A percentile compares a stretch with the other conserved stretches of the same genome.
phyloP scores from a whole-genome alignment of 2,113 vertebrate genomes.

The Zingel zingel region DNA sequence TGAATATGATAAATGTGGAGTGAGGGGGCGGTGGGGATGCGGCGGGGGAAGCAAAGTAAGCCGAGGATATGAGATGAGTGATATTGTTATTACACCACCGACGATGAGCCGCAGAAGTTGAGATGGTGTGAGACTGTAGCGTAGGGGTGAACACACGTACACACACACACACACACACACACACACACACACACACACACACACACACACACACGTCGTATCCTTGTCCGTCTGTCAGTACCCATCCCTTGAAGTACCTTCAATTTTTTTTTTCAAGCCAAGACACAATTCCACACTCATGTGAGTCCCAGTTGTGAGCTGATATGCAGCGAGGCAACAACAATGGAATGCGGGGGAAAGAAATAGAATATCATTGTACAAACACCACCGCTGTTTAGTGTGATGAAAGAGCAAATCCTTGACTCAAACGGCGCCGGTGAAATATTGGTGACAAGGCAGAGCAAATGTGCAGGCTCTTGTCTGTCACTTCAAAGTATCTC shows the following conservation, averaged over 20 bases:
- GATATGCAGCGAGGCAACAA: slow-evolving; percentile 56
- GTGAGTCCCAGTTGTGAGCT: slow-evolving; percentile 61
- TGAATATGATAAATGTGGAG: slow-evolving; percentile 85
- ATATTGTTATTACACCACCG: slow-evolving; percentile 75
- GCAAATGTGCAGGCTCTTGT: slow-evolving; percentile 25
- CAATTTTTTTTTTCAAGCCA: slow-evolving; percentile 44
- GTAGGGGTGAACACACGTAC: slow-evolving; percentile 19
- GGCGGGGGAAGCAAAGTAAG: slow-evolving; percentile 68
- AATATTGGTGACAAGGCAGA: slow-evolving; percentile 40
- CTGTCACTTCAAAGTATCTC: slow-evolving; percentile 56
- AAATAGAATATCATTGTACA: slow-evolving; percentile 37
- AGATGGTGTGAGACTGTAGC: slow-evolving; percentile 53
- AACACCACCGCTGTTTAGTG: slow-evolving; percentile 58
- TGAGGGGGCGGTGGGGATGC: slow-evolving; percentile 51
- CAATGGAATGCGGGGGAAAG: slow-evolving; percentile 15
- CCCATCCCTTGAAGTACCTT: slow-evolving; percentile 54
- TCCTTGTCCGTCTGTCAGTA: slow-evolving; percentile 49
- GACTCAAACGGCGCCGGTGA: slow-evolving; percentile 15
- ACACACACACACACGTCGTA: slow-evolving; percentile 18
- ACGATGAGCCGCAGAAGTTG: slow-evolving; percentile 74
- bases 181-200: slow-evolving; percentile 25
- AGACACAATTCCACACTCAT: slow-evolving; percentile 66
- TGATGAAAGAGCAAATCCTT: slow-evolving; percentile 63
- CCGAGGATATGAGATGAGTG: slow-evolving; percentile 74
- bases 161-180: no score